A percentile compares a stretch with the other conserved stretches of the same genome.
Evolutionary conservation across 2,797 vertebrate genomes (phyloP).

Genomic region (Eulemur rubriventer): DNA sequence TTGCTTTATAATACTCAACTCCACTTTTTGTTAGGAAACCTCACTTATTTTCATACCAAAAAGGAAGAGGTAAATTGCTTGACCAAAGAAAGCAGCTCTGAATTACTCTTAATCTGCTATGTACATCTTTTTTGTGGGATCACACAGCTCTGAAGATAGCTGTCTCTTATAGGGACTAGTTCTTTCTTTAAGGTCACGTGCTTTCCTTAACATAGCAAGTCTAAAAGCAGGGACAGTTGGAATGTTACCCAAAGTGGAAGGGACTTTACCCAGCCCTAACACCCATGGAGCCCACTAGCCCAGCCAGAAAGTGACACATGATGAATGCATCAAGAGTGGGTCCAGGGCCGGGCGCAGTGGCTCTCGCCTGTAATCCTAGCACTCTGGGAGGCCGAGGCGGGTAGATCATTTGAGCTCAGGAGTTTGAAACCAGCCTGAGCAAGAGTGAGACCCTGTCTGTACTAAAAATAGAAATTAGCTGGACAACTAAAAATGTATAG

Average conservation of each 20-base stretch:
- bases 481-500: no score
- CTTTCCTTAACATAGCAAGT: not conserved
- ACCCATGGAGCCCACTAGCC: no score
- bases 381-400: no score
- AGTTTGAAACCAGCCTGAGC: no score
- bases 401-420: no score
- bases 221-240: not conserved
- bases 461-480: no score
- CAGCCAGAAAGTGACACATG: not conserved
- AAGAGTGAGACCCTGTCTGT: no score
- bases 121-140: not conserved
- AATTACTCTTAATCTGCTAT: not conserved
- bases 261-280: not conserved
- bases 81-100: not conserved
- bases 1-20: not conserved
- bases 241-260: not conserved
- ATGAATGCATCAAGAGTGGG: not conserved
- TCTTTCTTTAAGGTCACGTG: not conserved
- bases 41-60: not conserved
- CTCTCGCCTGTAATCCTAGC: no score
- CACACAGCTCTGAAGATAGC: not conserved
- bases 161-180: not conserved
- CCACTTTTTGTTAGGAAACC: not conserved
- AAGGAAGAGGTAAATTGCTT: not conserved
- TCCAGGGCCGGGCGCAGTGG: not conserved